A percentile compares a stretch with the other conserved stretches of the same genome.
Conservation (phyloP, 2,113 vertebrate genomes). For the Burhinus oedicnemus region DNA sequence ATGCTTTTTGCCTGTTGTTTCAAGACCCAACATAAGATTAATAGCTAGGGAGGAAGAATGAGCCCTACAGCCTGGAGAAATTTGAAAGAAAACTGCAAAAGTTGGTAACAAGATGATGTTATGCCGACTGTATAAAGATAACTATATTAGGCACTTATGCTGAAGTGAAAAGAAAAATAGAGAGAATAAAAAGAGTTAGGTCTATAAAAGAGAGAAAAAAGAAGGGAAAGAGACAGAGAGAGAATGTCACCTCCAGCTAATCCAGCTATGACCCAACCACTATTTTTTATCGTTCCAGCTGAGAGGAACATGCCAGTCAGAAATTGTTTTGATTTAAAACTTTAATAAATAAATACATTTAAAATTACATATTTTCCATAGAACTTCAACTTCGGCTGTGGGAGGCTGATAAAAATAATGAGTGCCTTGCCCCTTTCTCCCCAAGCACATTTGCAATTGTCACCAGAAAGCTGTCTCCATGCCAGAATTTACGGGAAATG, state of each 20-base stretch:
- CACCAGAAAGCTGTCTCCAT: background rate
- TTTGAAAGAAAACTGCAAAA: background rate
- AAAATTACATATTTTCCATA: conserved; percentile 28
- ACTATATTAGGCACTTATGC: background rate
- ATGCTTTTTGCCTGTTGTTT: background rate
- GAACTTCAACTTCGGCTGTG: conserved; percentile 5
- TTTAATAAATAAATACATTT: conserved; percentile 10
- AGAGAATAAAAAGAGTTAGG: background rate
- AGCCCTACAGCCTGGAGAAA: background rate
- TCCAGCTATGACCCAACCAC: background rate
- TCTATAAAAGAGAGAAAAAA: background rate
- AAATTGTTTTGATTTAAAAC: conserved; percentile 16
- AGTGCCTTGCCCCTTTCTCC: background rate
- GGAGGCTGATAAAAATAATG: conserved; percentile 58
- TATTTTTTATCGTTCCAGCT: background rate
- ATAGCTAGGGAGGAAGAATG: background rate
- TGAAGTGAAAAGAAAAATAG: background rate
- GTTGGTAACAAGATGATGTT: background rate
- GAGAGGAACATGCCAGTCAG: background rate
- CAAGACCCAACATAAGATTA: background rate
- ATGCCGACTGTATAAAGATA: background rate
- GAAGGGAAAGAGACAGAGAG: background rate
- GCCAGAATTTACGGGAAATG: conserved; percentile 35
- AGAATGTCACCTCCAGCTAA: background rate
- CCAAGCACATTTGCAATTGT: background rate